A percentile compares a stretch with the other conserved stretches of the same genome.
phyloP scores from a whole-genome alignment of 2,113 vertebrate species.

The Polypterus bichir region DNA sequence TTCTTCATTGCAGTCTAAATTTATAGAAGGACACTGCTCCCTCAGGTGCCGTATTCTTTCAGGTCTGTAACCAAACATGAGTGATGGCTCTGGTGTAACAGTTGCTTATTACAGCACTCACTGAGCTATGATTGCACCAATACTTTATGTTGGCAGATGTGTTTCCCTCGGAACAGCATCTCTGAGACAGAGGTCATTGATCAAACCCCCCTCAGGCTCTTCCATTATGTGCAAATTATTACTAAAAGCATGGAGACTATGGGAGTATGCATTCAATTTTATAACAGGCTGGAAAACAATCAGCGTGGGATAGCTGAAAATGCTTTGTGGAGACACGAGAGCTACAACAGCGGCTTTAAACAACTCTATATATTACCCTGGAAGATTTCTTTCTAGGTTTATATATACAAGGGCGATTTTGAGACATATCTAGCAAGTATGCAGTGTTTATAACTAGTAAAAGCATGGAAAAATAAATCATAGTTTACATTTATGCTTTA shows the following conservation, averaged over 20 bases:
- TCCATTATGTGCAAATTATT: conserved; percentile 81
- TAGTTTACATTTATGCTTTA: no score
- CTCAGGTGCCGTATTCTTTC: conserved; percentile 72
- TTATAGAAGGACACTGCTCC: conserved; percentile 81
- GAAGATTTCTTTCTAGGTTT: not conserved
- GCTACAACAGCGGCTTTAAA: not conserved
- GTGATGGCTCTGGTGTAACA: conserved; percentile 69
- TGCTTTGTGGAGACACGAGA: not conserved
- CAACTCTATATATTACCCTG: not conserved
- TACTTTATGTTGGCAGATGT: conserved; percentile 83
- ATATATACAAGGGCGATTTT: not conserved
- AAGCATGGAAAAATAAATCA: no score
- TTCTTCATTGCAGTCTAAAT: conserved; percentile 79
- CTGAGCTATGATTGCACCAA: conserved; percentile 77
- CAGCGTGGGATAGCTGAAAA: conserved; percentile 1
- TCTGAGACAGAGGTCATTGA: conserved; percentile 76
- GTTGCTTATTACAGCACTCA: conserved; percentile 73
- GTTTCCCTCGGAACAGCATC: conserved; percentile 74
- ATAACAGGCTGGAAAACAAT: conserved; percentile 9
- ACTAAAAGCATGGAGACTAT: conserved; percentile 58
- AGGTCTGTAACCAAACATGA: conserved; percentile 77
- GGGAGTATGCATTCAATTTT: conserved; percentile 15
- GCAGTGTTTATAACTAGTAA: no score
- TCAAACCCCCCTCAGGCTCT: conserved; percentile 71
- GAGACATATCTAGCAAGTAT: not conserved